Base-by-base conservation (phyloP, 2,888 invertebrate genomes). In the Drosophila dives region DNA sequence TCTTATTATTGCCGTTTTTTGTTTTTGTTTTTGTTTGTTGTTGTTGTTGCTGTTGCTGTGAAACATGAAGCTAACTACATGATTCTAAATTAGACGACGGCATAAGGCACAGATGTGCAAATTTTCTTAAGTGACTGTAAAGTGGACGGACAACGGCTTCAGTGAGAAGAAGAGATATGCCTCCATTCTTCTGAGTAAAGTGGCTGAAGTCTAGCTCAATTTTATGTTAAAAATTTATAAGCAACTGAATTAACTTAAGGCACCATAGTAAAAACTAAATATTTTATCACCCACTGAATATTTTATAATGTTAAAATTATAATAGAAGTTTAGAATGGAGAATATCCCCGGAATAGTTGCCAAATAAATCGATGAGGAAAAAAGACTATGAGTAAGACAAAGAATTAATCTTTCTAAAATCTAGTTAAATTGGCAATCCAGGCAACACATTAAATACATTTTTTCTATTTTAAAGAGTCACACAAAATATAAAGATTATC, bases 61-160 rank as follows among this genome's bases (percentile, higher is more conserved):
- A 65, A 89, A 87, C 75, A 65, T 74, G 77, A 82, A 60, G 64
- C 78, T 72, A 67, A 74, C 70, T 70, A 69, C 81, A 77, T 76
- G 81, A 81, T 86, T 86, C 71, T 74, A 81, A 85, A 74, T 83
- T 77, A 75, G 82, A 86, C 71, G 77, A 62, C 75, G 70, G 71
- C 73, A 54, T 42, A 62, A 70, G 65, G 70, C 77, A 72, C 87
- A 87, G 89, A 87, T 87, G 87, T 87, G 82, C 85, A 83, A 75
- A 70, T 75, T 75, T 66, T 33, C 68, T 45, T 62, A 65, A 77
- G 69, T 71, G 77, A 75, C 62, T 67, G 54, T 38, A 66, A 61
- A 58, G 49, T 56, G 42, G 15, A 40, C 42, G 48, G 15, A 45
- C 33, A 36, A 1, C 36, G 17, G 15, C 15, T 40, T 8, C 38